phyloP scores from a whole-genome alignment of 2,113 vertebrate species.

The Tyrannus savana region DNA sequence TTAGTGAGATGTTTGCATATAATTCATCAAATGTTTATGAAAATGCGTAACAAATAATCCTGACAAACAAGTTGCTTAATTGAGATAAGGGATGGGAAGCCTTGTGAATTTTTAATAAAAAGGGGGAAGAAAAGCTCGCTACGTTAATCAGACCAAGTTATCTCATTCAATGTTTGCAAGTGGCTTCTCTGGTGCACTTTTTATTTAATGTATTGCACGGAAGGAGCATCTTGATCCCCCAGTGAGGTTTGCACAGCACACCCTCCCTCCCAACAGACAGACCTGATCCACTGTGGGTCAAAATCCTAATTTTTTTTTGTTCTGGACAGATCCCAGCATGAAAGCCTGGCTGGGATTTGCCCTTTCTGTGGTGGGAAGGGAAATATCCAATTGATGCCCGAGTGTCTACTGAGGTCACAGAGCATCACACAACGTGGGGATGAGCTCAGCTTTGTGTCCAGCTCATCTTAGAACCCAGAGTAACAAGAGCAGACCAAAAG shows the following conservation, averaged over 20 bases:
- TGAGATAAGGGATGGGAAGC: constrained; percentile 63
- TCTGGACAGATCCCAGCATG: not conserved
- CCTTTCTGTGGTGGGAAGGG: not conserved
- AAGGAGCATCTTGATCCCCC: not conserved
- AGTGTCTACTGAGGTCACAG: too few relatives aligned
- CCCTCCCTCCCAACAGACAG: not conserved
- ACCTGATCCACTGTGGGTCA: not conserved
- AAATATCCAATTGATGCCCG: rapidly evolving
- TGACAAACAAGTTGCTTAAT: constrained; percentile 59
- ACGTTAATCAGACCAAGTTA: constrained; percentile 42
- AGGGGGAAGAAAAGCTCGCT: not conserved
- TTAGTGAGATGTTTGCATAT: constrained; percentile 53
- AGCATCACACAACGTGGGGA: rapidly evolving
- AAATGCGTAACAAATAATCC: constrained; percentile 66
- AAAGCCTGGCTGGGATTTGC: not conserved
- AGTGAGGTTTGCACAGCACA: not conserved
- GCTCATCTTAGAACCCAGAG: too few relatives aligned
- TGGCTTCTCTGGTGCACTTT: not conserved
- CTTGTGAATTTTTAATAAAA: constrained; percentile 74
- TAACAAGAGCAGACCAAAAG: not conserved
- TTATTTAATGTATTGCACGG: not conserved
- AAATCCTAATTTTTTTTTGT: not conserved
- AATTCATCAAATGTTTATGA: constrained; percentile 76
- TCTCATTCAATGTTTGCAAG: constrained; percentile 30
- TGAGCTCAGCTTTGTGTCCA: not conserved